Conservation (phyloP, 2,113 vertebrate genomes). For the Cyprinodon variegatus region DNA sequence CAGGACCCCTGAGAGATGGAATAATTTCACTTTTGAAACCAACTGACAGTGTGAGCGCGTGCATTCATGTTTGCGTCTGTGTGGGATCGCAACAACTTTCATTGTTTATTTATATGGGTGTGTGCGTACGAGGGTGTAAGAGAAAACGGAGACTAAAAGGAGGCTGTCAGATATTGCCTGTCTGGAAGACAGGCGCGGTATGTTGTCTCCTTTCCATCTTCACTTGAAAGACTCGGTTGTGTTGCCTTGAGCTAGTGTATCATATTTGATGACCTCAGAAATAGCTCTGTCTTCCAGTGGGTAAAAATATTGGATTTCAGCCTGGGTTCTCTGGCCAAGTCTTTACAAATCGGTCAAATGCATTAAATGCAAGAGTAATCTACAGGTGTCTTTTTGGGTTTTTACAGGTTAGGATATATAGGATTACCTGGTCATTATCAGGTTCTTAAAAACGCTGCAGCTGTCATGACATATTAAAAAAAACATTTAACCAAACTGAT, state of each 20-base stretch:
- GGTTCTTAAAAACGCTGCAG: not conserved
- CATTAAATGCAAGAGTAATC: constrained; percentile 28
- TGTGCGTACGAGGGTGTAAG: constrained; percentile 56
- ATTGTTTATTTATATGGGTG: constrained; percentile 65
- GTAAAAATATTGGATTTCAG: no score
- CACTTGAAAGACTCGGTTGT: constrained; percentile 53
- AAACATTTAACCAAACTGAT: no score
- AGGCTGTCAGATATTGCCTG: constrained; percentile 55
- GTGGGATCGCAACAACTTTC: constrained; percentile 59
- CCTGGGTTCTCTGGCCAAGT: not conserved
- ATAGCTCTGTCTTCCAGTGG: constrained; percentile 22
- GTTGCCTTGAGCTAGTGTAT: constrained; percentile 59
- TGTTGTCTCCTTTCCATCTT: constrained; percentile 59
- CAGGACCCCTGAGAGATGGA: constrained; percentile 77
- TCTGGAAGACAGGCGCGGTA: constrained; percentile 29
- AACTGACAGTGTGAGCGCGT: constrained; percentile 62
- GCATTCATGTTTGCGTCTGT: constrained; percentile 69
- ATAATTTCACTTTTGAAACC: constrained; percentile 77
- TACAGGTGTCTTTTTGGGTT: not conserved
- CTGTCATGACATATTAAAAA: not conserved
- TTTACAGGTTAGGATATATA: not conserved
- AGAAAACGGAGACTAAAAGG: constrained; percentile 54
- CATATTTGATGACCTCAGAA: constrained; percentile 67
- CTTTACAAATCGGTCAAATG: constrained; percentile 25
- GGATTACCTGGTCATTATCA: not conserved